phyloP scores from a whole-genome alignment of 2,888 invertebrate species.

The Aspidapion aeneum region DNA sequence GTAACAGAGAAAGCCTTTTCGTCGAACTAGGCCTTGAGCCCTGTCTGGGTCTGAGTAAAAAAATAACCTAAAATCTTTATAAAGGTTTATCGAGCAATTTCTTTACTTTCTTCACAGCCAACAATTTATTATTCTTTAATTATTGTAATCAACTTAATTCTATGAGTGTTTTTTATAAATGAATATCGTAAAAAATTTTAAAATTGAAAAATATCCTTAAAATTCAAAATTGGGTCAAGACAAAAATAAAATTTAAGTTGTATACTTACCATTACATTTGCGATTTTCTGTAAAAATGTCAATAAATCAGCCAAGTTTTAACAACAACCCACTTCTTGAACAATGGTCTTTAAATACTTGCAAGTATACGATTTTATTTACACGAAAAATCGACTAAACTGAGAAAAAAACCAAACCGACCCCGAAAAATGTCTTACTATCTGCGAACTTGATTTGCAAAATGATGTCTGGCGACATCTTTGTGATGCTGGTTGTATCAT shows the following conservation, averaged over 20 bases:
- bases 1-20: background rate
- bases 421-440: background rate
- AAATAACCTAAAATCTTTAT: background rate
- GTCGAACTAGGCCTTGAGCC: background rate
- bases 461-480: constrained; percentile 25
- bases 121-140: no score
- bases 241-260: background rate
- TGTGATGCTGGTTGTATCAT: constrained; percentile 7
- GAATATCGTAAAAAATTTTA: no score
- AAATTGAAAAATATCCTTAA: background rate
- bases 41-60: background rate
- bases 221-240: constrained; percentile 4
- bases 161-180: no score
- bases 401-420: background rate
- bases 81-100: background rate
- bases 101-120: background rate
- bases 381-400: background rate
- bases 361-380: background rate
- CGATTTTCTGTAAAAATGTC: no score
- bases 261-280: background rate
- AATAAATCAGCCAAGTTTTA: no score
- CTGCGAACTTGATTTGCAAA: constrained; percentile 18
- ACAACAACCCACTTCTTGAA: no score
- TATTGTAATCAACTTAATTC: no score
- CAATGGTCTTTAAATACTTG: no score